Evolutionary conservation across 2,888 invertebrate species (phyloP), one percentile per base, ranked within the genome.

Genomic region (Smittia sp.): DNA sequence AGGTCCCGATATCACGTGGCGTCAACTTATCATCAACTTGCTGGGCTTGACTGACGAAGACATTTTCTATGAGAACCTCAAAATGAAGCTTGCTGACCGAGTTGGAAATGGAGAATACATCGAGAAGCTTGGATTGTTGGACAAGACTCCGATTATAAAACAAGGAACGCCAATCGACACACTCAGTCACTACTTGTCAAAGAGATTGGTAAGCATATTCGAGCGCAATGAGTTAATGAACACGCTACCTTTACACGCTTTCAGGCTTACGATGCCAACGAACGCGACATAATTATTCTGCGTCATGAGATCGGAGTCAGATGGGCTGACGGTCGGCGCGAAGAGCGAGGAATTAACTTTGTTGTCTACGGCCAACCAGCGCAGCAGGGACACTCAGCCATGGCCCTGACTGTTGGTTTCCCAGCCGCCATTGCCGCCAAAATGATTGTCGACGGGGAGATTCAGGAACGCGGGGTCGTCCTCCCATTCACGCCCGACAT

Each of bases 361-460:
- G 93, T 98, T 0, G 91, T 91, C 74, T 96, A 99, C 77, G 98
- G 98, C 0, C 89, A 92, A 75, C 84, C 86, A 0, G 78, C 80
- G 11, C 27, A 7, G 13, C 82, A 85, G 18, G 91, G 92, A 0
- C 94, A 94, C 81, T 96, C 98, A 0, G 99, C 99, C 25, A 99
- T 99, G 99, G 92, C 95, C 0, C 89, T 92, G 78, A 93, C 94
- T 7, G 96, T 96, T 7, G 96, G 96, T 22, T 94, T 89, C 84
- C 98, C 91, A 0, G 91, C 96, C 4, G 99, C 95, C 20, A 98
- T 99, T 77, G 96, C 98, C 1, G 90, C 96, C 0, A 96, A 96
- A 83, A 99, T 99, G 99, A 88, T 99, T 75, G 85, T 99, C 13
- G 96, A 97, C 82, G 98, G 97, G 78, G 99, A 99, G 85, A 98